phyloP scores from a whole-genome alignment of 2,888 invertebrate species.

The Drosophila lacicola region DNA sequence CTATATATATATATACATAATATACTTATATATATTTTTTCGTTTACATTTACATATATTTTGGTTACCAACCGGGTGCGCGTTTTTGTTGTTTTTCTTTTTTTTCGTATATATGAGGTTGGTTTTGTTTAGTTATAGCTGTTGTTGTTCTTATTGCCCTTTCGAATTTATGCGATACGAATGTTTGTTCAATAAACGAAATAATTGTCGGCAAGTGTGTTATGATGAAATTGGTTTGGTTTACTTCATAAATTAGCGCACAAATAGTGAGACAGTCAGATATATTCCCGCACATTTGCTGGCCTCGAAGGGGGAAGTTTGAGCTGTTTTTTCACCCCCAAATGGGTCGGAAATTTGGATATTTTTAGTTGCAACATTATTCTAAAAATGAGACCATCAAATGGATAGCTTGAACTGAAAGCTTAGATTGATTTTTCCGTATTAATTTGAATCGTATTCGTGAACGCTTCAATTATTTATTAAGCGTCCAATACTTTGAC shows the following conservation, averaged over 20 bases:
- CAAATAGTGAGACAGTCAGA: slow-evolving; percentile 30
- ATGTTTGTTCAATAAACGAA: slow-evolving; percentile 79
- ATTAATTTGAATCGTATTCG: background rate
- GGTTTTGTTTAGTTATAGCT: slow-evolving; percentile 44
- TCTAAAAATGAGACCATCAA: too few relatives aligned
- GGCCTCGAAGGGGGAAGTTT: background rate
- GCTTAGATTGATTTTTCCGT: background rate
- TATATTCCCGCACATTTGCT: slow-evolving; percentile 24
- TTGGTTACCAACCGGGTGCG: slow-evolving; percentile 68
- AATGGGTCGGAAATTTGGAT: background rate
- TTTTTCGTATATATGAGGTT: slow-evolving; percentile 24
- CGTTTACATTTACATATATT: slow-evolving; percentile 72
- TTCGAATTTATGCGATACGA: slow-evolving; percentile 76
- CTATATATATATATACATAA: slow-evolving; percentile 11
- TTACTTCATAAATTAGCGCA: slow-evolving; percentile 80
- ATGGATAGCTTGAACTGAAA: too few relatives aligned
- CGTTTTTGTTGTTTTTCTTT: slow-evolving; percentile 36
- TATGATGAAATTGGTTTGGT: slow-evolving; percentile 81
- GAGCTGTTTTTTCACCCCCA: background rate
- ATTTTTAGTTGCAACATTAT: too few relatives aligned
- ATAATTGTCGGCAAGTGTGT: slow-evolving; percentile 79
- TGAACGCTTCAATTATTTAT: slow-evolving; percentile 14
- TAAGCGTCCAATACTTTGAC: slow-evolving; percentile 8
- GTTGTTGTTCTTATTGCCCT: slow-evolving; percentile 43
- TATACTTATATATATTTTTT: slow-evolving; percentile 26